These are phyloP conservation scores for Bombyx mori DNA, from an alignment of 1,140 invertebrate species.

Conservation along the genomic window DNA sequence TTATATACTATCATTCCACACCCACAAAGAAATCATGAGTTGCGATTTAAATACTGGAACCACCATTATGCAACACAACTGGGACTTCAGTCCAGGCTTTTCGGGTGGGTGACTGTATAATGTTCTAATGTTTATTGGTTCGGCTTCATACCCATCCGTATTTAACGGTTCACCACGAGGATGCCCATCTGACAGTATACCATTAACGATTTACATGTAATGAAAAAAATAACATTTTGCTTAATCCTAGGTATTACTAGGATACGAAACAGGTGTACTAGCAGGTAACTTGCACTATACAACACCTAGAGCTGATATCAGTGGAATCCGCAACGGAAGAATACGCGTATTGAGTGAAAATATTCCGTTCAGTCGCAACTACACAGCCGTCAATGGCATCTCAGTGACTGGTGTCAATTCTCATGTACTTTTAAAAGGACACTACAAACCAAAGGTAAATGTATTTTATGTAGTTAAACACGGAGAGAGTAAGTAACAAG, in stretches of 20 bases:
- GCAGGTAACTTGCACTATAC: conserved; percentile 34
- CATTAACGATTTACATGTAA: not conserved
- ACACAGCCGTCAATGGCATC: conserved; percentile 33
- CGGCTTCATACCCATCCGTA: too few species aligned
- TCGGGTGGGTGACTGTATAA: too few species aligned
- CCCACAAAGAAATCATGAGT: too few species aligned
- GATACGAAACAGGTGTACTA: conserved; percentile 30
- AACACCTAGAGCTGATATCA: conserved; percentile 27
- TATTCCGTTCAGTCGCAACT: conserved; percentile 18
- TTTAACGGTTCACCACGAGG: too few species aligned
- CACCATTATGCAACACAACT: too few species aligned
- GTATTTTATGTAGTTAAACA: not conserved
- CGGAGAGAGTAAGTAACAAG: too few species aligned
- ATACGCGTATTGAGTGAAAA: conserved; percentile 36
- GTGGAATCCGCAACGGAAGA: conserved; percentile 27
- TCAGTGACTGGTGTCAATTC: conserved; percentile 35
- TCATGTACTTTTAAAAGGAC: conserved; percentile 36
- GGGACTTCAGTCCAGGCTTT: too few species aligned
- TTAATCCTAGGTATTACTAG: conserved; percentile 31
- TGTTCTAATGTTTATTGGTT: too few species aligned
- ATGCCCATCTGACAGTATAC: not conserved
- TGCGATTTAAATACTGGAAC: too few species aligned
- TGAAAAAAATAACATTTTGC: not conserved
- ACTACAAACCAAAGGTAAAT: conserved; percentile 38
- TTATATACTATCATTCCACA: too few species aligned